phyloP scores from a whole-genome alignment of 2,113 vertebrate genomes.

The Mola mola region DNA sequence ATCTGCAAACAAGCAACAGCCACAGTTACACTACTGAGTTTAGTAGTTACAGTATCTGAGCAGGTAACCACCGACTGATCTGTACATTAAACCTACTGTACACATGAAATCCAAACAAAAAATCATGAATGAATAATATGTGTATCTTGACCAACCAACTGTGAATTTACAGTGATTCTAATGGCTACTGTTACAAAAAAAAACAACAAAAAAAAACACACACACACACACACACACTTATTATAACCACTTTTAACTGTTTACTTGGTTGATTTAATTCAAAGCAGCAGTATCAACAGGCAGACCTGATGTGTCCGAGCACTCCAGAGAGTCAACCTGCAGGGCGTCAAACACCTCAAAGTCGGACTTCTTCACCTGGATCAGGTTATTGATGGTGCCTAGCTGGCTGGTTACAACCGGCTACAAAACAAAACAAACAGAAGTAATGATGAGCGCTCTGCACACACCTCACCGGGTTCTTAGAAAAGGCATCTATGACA shows the following conservation, averaged over 20 bases:
- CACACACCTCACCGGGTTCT: no score
- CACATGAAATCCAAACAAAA: no score
- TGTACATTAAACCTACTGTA: no score
- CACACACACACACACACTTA: no score
- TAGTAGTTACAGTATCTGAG: not conserved
- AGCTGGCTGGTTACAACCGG: constrained; percentile 95
- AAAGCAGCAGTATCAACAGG: not conserved
- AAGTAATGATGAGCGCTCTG: no score
- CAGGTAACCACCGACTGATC: no score
- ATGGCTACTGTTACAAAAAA: no score
- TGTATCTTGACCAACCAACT: no score
- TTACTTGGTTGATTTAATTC: not conserved
- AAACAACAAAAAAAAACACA: no score
- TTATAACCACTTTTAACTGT: no score
- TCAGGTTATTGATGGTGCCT: constrained; percentile 97
- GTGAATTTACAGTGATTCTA: no score
- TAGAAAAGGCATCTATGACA: constrained; percentile 2
- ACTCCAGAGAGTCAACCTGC: constrained; percentile 95
- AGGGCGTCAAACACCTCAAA: constrained; percentile 97
- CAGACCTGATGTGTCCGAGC: constrained; percentile 91
- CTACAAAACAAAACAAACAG: constrained; percentile 79
- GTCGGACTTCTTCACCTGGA: constrained; percentile 97
- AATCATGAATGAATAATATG: no score
- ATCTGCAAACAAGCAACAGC: constrained; percentile 75
- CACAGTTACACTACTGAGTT: not conserved